Evolutionary conservation across 2,888 invertebrate genomes (phyloP).

Genomic region (Pyrgus malvae): DNA sequence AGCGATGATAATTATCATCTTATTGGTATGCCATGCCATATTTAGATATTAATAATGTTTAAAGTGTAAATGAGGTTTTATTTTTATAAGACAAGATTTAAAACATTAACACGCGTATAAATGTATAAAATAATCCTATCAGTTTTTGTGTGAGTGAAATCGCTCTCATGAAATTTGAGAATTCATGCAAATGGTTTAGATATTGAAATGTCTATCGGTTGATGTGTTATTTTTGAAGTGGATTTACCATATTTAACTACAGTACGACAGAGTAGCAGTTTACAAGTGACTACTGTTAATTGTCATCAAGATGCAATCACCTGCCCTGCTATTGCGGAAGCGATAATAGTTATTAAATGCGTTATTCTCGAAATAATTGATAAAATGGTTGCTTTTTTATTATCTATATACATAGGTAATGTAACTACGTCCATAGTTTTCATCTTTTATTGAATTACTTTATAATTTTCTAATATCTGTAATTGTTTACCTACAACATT

Average conservation of each 20-base stretch:
- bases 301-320: slow-evolving; percentile 15
- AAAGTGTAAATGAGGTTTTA: too few species aligned
- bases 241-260: slow-evolving; percentile 5
- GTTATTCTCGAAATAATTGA: background rate
- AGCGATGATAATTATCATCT: background rate
- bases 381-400: slow-evolving; percentile 9
- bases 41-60: background rate
- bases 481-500: too few species aligned
- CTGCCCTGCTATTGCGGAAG: slow-evolving; percentile 22
- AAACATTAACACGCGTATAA: slow-evolving; percentile 27
- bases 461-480: too few species aligned
- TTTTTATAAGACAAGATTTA: too few species aligned
- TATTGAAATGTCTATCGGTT: background rate
- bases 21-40: background rate
- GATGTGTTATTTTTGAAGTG: slow-evolving; percentile 33
- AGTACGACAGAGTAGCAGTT: background rate
- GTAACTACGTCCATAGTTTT: too few species aligned
- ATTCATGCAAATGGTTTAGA: too few species aligned
- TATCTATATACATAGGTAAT: background rate
- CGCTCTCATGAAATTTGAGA: too few species aligned
- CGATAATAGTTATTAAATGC: background rate
- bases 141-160: too few species aligned
- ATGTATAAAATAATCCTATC: slow-evolving; percentile 30
- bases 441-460: too few species aligned
- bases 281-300: background rate